Evolutionary conservation across 2,113 vertebrate genomes (phyloP), one percentile per base, ranked within the genome.

Genomic region (Osmerus mordax): DNA sequence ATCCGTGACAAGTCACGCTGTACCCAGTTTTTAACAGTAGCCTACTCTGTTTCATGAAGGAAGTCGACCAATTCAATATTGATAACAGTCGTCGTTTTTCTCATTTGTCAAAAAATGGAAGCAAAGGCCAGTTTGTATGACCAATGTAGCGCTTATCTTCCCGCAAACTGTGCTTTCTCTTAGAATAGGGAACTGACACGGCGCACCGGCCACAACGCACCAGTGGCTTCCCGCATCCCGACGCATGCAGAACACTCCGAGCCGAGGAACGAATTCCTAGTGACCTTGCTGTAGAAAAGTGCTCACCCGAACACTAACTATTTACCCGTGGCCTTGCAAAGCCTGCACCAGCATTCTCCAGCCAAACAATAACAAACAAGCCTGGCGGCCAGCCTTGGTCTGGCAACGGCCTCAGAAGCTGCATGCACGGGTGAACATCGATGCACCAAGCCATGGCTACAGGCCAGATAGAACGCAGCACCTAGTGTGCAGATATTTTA

Each of bases 351-450:
- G 23, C 25, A 63, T 63, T 29, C 61, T 63, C 61, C 28, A 28
- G 32, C 16, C 62, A 36, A 64, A 64, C 62, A 62, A 62, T 25
- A 62, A 62, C 60, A 64, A 64, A 64, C 62, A 64, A 64, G 41
- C 41, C 41, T 12, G 25, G 21, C 32, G 32, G 32, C 1, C 23
- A 29, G 16, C 23, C 61, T 32, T 64, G 14, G 32, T 64, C 16
- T 64, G 62, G 62, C 29, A 64, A 7, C 62, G 29, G 62, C 4
- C 41, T 47, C 7, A 11, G 8, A 64, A 8, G 23, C 15, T 64
- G 62, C 15, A 64, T 36, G 25, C 62, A 62, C 15, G 23, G 14
- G 4, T 15, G 14, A 62, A 62, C 60, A 62, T 28, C 28, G 19
- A 23, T 60, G 60, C 60, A 28, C 23, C 60, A 29, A 62, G 41